Evolutionary conservation across 2,888 invertebrate genomes (phyloP), one percentile per base, ranked within the genome.

Genomic region (Folsomia manolachei): DNA sequence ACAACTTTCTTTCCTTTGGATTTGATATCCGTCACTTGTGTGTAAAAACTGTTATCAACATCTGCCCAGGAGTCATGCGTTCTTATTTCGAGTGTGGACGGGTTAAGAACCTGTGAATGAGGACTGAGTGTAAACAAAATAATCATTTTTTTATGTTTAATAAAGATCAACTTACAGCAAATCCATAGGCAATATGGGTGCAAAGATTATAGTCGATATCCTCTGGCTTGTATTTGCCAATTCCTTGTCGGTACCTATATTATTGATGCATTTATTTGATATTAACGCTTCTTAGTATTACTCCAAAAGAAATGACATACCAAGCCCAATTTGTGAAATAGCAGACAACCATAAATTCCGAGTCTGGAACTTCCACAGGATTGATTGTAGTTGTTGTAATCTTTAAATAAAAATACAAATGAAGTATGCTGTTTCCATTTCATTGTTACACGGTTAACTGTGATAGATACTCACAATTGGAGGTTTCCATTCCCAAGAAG

Each of bases 241-340:
- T 87, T 0, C 90, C 90, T 81, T 92, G 92, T 78, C 94, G 89
- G 77, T n/a, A 61, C 27, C 51, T 11, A 39, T 14, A 14, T 65
- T 24, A 39, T 39, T 39, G 39, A 39, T 39, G 27, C 24, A 65
- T 73, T 56, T 19, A 66, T 73, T 61, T 1, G 19, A n/a, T n/a
- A n/a, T n/a, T n/a, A n/a, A n/a, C n/a, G n/a, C n/a, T n/a, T n/a
- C n/a, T n/a, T n/a, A n/a, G n/a, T n/a, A n/a, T n/a, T n/a, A n/a
- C n/a, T n/a, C n/a, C n/a, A n/a, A n/a, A n/a, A n/a, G n/a, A n/a
- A 67, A 26, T n/a, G 27, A 51, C 23, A 51, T 23, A 63, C 93
- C 94, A 95, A 26, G 95, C 93, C 95, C 95, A 95, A 82, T 95
- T 95, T 0, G 94, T 94, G 83, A 94, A 95, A 82, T 95, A 95